A percentile compares a stretch with the other conserved stretches of the same genome.
phyloP scores from a whole-genome alignment of 2,113 vertebrate genomes.

The Xiphias gladius region DNA sequence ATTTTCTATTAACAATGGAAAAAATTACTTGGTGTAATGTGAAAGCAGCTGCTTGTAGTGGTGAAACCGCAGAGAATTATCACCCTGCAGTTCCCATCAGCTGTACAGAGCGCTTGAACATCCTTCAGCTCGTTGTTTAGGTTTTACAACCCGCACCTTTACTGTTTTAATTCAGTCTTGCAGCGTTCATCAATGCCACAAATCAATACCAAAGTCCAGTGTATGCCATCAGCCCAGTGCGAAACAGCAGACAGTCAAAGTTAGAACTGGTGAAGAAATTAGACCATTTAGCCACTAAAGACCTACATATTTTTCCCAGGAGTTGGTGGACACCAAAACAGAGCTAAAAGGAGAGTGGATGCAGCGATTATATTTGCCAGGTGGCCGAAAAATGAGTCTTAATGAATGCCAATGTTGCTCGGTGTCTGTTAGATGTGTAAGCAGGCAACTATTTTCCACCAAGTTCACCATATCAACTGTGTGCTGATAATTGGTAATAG shows the following conservation, averaged over 20 bases:
- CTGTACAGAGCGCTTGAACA: too few relatives aligned
- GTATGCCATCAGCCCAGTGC: background rate
- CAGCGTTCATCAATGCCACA: background rate
- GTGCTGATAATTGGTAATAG: background rate
- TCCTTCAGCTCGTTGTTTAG: too few relatives aligned
- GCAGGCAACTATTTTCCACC: background rate
- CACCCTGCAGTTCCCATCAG: too few relatives aligned
- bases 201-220: background rate
- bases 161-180: background rate
- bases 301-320: background rate
- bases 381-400: background rate
- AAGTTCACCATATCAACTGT: background rate
- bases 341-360: background rate
- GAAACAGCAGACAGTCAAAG: background rate
- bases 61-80: too few relatives aligned
- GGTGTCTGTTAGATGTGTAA: background rate
- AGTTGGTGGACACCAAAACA: too few relatives aligned
- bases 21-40: background rate
- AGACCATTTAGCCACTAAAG: background rate
- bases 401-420: background rate
- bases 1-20: background rate
- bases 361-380: background rate
- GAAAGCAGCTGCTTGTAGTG: background rate
- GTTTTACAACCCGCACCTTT: background rate
- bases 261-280: background rate